Evolutionary conservation across 2,113 vertebrate genomes (phyloP), one percentile per base, ranked within the genome.

Genomic region (Chitala chitala): DNA sequence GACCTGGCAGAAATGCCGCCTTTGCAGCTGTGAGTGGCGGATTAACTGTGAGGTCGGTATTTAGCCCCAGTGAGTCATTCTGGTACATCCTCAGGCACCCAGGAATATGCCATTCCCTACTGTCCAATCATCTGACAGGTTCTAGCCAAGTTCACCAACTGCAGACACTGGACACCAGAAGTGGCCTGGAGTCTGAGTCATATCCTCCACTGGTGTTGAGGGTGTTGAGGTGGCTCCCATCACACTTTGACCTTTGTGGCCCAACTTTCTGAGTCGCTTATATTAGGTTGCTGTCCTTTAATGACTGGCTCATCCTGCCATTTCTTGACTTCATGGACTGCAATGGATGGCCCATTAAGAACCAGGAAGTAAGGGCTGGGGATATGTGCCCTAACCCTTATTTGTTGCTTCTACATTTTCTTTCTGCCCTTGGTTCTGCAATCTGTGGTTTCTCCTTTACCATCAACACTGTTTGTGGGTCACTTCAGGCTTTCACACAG

Each of bases 111-210:
- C 61, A 53, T 65, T 48, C 24, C 24, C 53, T 36, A 29, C 26
- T 31, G 13, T 55, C 48, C 51, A 12, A 44, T 22, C 64, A 13
- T 24, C 4, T 9, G n/a, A 22, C 64, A 69, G 54, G 50, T 69
- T 59, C 71, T 42, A 61, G 42, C 56, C 58, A 50, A 5, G 64
- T 64, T 44, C 54, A 54, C 48, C 40, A 59, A 42, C 24, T 13
- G 24, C 20, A 42, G 74, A 71, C 44, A 75, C 56, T 15, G 13
- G 46, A 70, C 46, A 58, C 50, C 51, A 20, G 15, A 13, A 26
- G 20, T 20, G 31, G 20, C 6, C 33, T 68, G 51, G 51, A 44
- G 64, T 55, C 36, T 75, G 73, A 74, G 46, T 74, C 50, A 56
- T 24, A 40, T 17, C 22, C 36, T 56, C 64, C 40, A 29, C 24